Base-by-base conservation (phyloP, 2,888 invertebrate genomes). In the Acleris literana region DNA sequence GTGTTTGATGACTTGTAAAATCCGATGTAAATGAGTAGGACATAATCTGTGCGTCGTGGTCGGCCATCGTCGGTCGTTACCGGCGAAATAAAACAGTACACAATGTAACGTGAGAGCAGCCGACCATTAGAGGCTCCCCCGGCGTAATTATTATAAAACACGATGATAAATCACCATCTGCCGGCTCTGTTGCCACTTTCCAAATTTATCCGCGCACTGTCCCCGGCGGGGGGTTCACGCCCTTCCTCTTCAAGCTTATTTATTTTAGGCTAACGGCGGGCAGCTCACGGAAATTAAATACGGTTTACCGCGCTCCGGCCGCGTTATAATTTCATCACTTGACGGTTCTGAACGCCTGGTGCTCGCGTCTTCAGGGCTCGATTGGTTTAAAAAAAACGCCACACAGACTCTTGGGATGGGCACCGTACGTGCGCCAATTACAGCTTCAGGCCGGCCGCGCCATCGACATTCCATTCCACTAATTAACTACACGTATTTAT, bases 151-250 rank as follows among this genome's bases (percentile, higher is more conserved):
- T 90, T 88, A 88, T 88, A 88, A 89, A 90, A 90, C 85, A 85
- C 80, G 80, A 86, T 86, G 86, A 90, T 91, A 91, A 90, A 91
- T 91, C 89, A 89, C 84, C 89, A 90, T 89, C 89, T 90, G 87
- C 79, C 78, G 84, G 84, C 86, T 86, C 86, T 88, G 87, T 87
- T 87, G 84, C 84, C 86, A 85, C 87, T 88, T 85, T 84, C 86
- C 85, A 84, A 89, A 88, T 87, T 86, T 87, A 88, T 87, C 85
- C 83, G 77, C 76, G 70, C 77, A 66, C 56, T 59, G 64, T 66
- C 65, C 65, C 46, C 53, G 33, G 58, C 18, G 51, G 13, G 51
- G 75, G 57, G 57, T 57, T 81, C 83, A 81, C 86, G 81, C 86
- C 86, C 87, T 83, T 78, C 79, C 80, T 77, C 77, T 82, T 75